Conservation (phyloP, 2,888 invertebrate genomes). For the Ditula angustiorana region DNA sequence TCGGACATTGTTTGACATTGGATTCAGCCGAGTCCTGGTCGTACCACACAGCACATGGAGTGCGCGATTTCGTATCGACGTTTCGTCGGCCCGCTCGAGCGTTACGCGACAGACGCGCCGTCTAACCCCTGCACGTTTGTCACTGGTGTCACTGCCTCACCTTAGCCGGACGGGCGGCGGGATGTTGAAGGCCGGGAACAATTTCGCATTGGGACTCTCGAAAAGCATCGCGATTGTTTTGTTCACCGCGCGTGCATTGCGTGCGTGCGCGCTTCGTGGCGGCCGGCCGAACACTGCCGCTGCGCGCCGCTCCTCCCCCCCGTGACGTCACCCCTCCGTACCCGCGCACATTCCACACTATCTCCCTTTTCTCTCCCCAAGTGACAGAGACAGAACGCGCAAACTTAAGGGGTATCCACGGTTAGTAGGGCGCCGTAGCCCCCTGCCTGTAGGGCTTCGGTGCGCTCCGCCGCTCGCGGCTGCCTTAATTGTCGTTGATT, state of each 20-base stretch:
- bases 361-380: conserved; percentile 48
- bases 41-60: conserved; percentile 44
- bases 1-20: conserved; percentile 9
- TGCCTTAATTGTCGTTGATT: conserved; percentile 32
- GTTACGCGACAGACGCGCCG: conserved; percentile 59
- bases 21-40: background rate
- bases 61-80: conserved; percentile 67
- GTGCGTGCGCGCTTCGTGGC: conserved; percentile 66
- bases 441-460: conserved; percentile 51
- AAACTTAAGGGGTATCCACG: conserved; percentile 41
- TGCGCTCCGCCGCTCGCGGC: conserved; percentile 35
- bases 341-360: conserved; percentile 36
- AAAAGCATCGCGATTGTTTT: conserved; percentile 87
- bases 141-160: conserved; percentile 68
- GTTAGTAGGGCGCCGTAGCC: conserved; percentile 53
- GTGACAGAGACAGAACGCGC: conserved; percentile 50
- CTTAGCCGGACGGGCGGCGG: conserved; percentile 88
- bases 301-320: conserved; percentile 52
- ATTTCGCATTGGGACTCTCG: conserved; percentile 90
- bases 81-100: conserved; percentile 61
- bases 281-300: conserved; percentile 74
- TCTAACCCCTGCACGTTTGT: conserved; percentile 52
- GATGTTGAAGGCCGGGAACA: conserved; percentile 89
- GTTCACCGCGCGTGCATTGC: conserved; percentile 75
- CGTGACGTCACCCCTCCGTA: conserved; percentile 45